Evolutionary conservation across 2,888 invertebrate species (phyloP).

Genomic region (Lepidochitona cinerea): DNA sequence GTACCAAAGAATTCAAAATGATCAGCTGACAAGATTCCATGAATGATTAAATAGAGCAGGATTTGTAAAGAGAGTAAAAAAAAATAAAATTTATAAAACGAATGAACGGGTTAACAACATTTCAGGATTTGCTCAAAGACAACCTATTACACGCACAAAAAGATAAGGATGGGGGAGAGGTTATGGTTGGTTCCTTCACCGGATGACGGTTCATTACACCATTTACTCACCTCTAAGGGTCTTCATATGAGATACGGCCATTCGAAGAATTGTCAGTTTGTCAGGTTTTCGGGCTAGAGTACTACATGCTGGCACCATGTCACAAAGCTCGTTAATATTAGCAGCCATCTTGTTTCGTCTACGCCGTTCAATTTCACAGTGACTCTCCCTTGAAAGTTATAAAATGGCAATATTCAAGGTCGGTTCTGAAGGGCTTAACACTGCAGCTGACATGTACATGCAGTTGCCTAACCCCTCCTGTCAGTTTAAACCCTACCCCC

Average conservation of each 20-base stretch:
- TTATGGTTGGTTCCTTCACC: too few species aligned
- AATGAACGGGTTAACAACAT: too few species aligned
- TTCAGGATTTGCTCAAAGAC: too few species aligned
- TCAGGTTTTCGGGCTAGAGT: slow-evolving; percentile 97
- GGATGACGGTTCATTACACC: too few species aligned
- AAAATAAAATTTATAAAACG: too few species aligned
- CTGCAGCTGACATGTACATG: background rate
- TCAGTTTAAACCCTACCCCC: background rate
- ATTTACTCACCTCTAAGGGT: slow-evolving; percentile 84
- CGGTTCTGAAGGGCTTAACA: background rate
- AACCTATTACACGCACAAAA: too few species aligned
- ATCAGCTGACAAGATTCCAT: too few species aligned
- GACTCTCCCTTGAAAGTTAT: slow-evolving; percentile 82
- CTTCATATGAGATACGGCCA: slow-evolving; percentile 99
- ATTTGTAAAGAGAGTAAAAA: too few species aligned
- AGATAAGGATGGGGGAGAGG: too few species aligned
- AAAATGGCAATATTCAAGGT: background rate
- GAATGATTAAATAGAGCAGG: too few species aligned
- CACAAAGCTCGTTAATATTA: slow-evolving; percentile 97
- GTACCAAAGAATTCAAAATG: too few species aligned
- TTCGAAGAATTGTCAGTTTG: slow-evolving; percentile 96
- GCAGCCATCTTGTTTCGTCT: slow-evolving; percentile 99
- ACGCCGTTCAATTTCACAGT: slow-evolving; percentile 97
- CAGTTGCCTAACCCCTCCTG: background rate
- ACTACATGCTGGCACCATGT: slow-evolving; percentile 99